Conservation (phyloP, 2,888 invertebrate species). For the Craniophora ligustri region DNA sequence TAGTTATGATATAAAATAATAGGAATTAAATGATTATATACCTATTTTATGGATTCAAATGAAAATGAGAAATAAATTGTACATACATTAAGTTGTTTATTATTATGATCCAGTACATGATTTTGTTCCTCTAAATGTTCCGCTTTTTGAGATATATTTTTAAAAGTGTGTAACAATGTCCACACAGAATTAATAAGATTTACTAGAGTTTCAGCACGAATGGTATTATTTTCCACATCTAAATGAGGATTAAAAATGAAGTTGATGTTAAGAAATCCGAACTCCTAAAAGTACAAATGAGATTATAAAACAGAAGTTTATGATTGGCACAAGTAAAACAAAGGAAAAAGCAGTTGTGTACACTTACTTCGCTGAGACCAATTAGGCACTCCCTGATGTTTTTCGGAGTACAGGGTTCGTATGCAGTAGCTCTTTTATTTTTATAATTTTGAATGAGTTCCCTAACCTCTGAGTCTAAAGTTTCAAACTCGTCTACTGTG, state of each 20-base stretch:
- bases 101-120: slow-evolving; percentile 75
- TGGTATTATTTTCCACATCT: slow-evolving; percentile 66
- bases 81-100: slow-evolving; percentile 80
- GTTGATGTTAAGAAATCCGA: slow-evolving; percentile 74
- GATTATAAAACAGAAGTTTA: not conserved
- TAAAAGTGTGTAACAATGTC: slow-evolving; percentile 75
- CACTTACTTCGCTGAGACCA: slow-evolving; percentile 76
- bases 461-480: slow-evolving; percentile 81
- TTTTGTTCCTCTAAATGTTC: slow-evolving; percentile 74
- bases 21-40: no score
- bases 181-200: slow-evolving; percentile 78
- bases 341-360: not conserved
- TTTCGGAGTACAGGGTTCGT: slow-evolving; percentile 78
- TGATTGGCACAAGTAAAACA: not conserved
- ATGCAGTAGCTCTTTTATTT: slow-evolving; percentile 76
- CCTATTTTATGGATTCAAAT: no score
- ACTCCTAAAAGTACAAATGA: slow-evolving; percentile 67
- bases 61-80: no score
- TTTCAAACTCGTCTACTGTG: slow-evolving; percentile 60
- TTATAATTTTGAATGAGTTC: slow-evolving; percentile 81
- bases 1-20: slow-evolving; percentile 9
- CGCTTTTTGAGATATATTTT: slow-evolving; percentile 70
- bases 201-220: slow-evolving; percentile 72
- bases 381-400: slow-evolving; percentile 81
- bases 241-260: slow-evolving; percentile 80